These are phyloP conservation scores for Hydraecia micacea DNA, from an alignment of 2,888 invertebrate species.

Conservation along the genomic window DNA sequence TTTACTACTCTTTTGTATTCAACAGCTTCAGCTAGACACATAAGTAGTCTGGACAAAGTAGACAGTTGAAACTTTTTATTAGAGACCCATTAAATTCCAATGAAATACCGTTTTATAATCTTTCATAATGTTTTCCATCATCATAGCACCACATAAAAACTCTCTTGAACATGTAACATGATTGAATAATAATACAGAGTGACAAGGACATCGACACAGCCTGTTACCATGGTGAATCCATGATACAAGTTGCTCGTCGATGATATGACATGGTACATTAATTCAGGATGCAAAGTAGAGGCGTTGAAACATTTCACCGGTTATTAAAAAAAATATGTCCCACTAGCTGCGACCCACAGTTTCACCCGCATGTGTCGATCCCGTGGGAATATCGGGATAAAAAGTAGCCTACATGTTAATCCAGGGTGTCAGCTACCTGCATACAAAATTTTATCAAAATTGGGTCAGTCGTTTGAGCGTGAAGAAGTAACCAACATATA, in stretches of 20 bases:
- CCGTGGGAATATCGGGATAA: no score
- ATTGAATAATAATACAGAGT: background rate
- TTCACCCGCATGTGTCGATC: no score
- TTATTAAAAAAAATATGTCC: background rate
- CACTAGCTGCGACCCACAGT: no score
- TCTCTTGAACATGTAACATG: background rate
- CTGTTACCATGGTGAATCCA: background rate
- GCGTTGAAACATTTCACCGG: background rate
- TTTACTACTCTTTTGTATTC: constrained; percentile 35
- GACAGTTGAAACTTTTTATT: constrained; percentile 7
- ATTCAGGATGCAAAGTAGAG: background rate
- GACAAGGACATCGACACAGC: background rate
- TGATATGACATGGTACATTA: background rate
- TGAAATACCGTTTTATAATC: background rate
- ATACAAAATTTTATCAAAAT: no score
- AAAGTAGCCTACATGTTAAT: no score
- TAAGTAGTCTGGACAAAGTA: constrained; percentile 8
- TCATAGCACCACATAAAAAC: background rate
- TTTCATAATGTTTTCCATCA: background rate
- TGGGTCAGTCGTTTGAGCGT: no score
- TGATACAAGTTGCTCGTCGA: background rate
- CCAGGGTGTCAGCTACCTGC: no score
- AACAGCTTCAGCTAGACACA: background rate
- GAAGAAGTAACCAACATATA: no score
- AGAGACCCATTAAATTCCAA: background rate